Evolutionary conservation across 2,113 vertebrate species (phyloP).

Genomic region (Otus sunia): DNA sequence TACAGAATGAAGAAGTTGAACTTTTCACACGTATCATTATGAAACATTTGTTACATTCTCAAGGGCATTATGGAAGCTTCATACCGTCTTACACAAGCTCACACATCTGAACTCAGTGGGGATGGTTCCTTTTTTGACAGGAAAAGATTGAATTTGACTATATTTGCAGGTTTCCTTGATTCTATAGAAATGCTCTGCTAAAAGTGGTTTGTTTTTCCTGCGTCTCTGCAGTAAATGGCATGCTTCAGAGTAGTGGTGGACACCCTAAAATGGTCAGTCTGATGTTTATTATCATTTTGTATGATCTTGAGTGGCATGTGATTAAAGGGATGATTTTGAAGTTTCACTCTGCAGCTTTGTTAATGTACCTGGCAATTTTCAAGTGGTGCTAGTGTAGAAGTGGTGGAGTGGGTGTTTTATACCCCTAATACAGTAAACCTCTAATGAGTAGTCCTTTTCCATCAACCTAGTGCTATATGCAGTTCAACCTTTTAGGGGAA

Average conservation of each 20-base stretch:
- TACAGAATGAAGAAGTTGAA: not conserved
- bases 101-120: not conserved
- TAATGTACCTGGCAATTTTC: constrained; percentile 17
- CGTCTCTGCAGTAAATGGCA: not conserved
- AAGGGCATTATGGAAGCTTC: not conserved
- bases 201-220: not conserved
- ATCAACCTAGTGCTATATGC: not conserved
- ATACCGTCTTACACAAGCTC: not conserved
- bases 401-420: not conserved
- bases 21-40: not conserved
- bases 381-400: not conserved
- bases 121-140: not conserved
- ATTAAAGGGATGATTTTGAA: constrained; percentile 32
- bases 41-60: not conserved
- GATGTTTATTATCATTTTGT: not conserved
- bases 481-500: not conserved
- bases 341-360: not conserved
- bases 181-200: not conserved
- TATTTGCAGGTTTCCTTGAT: not conserved
- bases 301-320: not conserved
- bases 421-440: not conserved
- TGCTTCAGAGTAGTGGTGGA: not conserved
- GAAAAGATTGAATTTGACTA: not conserved
- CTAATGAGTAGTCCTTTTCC: not conserved
- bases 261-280: not conserved